phyloP scores from a whole-genome alignment of 2,113 vertebrate genomes.

The Tupaia chinensis region DNA sequence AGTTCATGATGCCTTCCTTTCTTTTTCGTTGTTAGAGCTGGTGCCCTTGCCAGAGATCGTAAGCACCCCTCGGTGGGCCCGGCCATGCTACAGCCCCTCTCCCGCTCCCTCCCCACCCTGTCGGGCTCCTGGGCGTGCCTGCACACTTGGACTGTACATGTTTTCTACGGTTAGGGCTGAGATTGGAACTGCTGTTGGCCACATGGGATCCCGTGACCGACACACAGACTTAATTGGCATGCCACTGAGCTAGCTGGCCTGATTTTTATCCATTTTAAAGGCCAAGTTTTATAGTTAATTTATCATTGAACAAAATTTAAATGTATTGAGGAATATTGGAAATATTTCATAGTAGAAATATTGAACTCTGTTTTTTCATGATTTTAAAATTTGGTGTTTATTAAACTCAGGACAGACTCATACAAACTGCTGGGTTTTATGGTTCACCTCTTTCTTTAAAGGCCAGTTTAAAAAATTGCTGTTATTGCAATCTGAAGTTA shows the following conservation, averaged over 20 bases:
- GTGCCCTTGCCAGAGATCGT: no score
- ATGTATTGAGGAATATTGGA: constrained; percentile 30
- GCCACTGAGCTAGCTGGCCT: neutral
- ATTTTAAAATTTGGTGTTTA: constrained; percentile 32
- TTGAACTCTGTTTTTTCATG: neutral
- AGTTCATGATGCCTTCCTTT: no score
- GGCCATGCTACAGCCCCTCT: no score
- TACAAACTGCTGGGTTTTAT: neutral
- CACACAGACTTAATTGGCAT: no score
- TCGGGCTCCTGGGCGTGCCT: no score
- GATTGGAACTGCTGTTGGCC: no score
- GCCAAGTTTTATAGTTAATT: neutral
- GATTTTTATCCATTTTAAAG: constrained; percentile 14
- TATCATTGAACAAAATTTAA: constrained; percentile 20
- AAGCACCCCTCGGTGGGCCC: no score
- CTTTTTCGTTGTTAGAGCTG: no score
- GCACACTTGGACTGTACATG: no score
- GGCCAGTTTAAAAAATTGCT: constrained; percentile 4
- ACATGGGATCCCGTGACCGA: no score
- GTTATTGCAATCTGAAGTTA: constrained; percentile 25
- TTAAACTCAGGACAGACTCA: neutral
- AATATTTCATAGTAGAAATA: neutral
- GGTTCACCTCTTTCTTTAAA: neutral
- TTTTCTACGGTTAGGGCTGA: no score
- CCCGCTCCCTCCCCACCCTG: no score